These are phyloP conservation scores for Chrysomela aeneicollis DNA, from an alignment of 2,888 invertebrate species.

Conservation along the genomic window DNA sequence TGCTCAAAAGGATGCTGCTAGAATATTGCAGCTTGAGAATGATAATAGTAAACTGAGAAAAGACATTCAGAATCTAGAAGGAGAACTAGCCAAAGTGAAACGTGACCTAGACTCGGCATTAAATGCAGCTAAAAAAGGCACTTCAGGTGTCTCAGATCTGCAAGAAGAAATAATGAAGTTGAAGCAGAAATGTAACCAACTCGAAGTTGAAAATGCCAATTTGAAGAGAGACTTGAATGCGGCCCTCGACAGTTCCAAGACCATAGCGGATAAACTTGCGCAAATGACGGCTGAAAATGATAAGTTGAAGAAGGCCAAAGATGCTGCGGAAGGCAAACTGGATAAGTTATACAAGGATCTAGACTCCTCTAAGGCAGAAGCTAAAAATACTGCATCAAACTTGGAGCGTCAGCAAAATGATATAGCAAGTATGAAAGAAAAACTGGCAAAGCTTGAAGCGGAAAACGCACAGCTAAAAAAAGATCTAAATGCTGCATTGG, in stretches of 20 bases:
- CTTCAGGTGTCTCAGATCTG: constrained; percentile 32
- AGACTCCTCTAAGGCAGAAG: constrained; percentile 24
- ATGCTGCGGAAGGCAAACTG: constrained; percentile 31
- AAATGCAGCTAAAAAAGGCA: constrained; percentile 37
- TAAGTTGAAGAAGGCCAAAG: constrained; percentile 33
- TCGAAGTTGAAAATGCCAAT: constrained; percentile 40
- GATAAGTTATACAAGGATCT: constrained; percentile 32
- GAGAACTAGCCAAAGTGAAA: constrained; percentile 41
- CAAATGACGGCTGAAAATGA: constrained; percentile 30
- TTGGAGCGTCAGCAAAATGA: constrained; percentile 27
- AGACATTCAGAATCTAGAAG: constrained; percentile 38
- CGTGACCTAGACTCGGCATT: constrained; percentile 43
- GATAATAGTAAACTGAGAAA: constrained; percentile 41
- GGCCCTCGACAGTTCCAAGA: constrained; percentile 25
- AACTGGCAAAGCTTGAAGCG: constrained; percentile 34
- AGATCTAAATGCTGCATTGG: constrained; percentile 34
- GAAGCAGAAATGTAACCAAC: constrained; percentile 31
- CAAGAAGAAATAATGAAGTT: constrained; percentile 42
- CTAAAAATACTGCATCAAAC: constrained; percentile 21
- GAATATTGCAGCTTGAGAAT: constrained; percentile 40
- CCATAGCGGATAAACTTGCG: neutral
- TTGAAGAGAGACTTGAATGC: constrained; percentile 36
- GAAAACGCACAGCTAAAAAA: constrained; percentile 40
- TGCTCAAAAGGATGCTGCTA: constrained; percentile 36
- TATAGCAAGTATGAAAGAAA: constrained; percentile 26